Base-by-base conservation (phyloP, 2,888 invertebrate species). In the Cenopis cana region DNA sequence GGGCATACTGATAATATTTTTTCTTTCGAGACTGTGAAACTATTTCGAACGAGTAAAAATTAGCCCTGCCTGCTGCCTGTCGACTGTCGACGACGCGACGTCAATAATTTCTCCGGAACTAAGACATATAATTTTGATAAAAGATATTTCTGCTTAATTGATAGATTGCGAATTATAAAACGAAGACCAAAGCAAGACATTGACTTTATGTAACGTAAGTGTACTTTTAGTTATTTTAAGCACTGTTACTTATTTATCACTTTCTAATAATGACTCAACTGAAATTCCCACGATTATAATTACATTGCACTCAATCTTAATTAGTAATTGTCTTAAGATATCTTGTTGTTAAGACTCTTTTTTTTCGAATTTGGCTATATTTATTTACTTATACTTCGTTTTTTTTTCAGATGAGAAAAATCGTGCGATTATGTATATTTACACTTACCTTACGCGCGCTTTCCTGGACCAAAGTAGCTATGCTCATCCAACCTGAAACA, bases 221-320 rank as follows among this genome's bases (percentile, higher is more conserved):
- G 41, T 36, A 46, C 33, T 70, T 54, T 60, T 65, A 46, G 50
- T 29, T 29, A 17, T 62, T 33, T 33, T 46, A 24, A 73, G 72
- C 74, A 75, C 76, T 75, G 71, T 75, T 75, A 79, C 76, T 77
- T 77, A 79, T 82, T 82, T 77, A 81, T 82, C 77, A 81, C 81
- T 83, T 84, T 84, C 82, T 70, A 66, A 52, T 81, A 82, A 82
- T 76, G 79, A 78, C 78, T 76, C 74, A 73, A 66, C 64, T 64
- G 61, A 68, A 74, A 74, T 78, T 84, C 84, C 75, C 83, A 83
- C 84, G 81, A 72, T 54, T 57, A 72, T 69, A 71, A 71, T 70
- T 66, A 66, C 33, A 36, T 20, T 36, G 59, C 65, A 36, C 70
- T 70, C 52, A 33, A 59, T 60, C 59, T 66, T 70, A 66, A 70